phyloP scores from a whole-genome alignment of 1,140 invertebrate species.

The Gyrodactylus bullatarudis region DNA sequence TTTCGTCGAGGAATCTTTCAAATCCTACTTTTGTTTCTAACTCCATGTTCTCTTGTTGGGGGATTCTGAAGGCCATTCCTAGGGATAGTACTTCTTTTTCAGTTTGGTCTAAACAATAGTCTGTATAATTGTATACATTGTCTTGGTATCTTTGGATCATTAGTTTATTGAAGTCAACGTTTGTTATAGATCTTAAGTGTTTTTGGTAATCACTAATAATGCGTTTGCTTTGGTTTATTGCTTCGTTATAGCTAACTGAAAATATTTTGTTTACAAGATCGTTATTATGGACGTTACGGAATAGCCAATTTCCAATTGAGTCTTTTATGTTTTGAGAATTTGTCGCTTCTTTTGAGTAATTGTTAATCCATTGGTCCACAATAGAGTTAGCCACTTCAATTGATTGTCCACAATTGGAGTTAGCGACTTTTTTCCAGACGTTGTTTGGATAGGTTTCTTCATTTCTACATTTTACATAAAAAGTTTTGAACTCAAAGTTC shows the following conservation, averaged over 20 bases:
- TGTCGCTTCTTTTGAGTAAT: neutral
- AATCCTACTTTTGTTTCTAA: neutral
- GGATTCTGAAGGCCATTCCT: neutral
- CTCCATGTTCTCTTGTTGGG: neutral
- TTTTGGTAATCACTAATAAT: neutral
- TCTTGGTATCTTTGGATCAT: neutral
- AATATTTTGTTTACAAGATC: neutral
- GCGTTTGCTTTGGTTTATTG: neutral
- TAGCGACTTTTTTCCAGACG: neutral
- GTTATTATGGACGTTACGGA: neutral
- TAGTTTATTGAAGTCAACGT: neutral
- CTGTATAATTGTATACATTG: neutral
- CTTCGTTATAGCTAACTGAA: neutral
- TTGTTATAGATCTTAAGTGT: neutral
- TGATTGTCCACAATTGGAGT: neutral
- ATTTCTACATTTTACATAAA: neutral
- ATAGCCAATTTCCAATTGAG: neutral
- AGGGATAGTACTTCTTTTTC: neutral
- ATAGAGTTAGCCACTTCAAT: neutral
- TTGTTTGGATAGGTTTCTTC: neutral
- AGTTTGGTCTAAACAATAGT: neutral
- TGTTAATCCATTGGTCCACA: neutral
- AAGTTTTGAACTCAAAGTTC: neutral
- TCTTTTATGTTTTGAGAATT: neutral
- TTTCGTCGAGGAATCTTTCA: neutral